A percentile compares a stretch with the other conserved stretches of the same genome.
These are phyloP conservation scores for Rattus rattus DNA, from an alignment of 2,113 vertebrate species.

Conservation along the genomic window DNA sequence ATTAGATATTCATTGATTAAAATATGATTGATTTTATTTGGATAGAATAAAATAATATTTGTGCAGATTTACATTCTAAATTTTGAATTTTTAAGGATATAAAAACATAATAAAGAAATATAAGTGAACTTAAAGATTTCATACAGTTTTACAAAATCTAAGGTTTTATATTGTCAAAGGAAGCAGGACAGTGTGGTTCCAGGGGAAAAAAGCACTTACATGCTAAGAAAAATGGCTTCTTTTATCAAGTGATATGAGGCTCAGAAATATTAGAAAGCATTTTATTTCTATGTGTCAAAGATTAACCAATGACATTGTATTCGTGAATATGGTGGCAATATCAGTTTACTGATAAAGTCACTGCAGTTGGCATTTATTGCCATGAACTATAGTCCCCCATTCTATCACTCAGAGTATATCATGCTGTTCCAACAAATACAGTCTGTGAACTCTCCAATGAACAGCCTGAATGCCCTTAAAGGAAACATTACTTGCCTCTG, in stretches of 20 bases:
- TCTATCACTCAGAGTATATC: slow-evolving; percentile 80
- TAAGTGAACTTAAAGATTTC: slow-evolving; percentile 73
- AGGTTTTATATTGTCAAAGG: slow-evolving; percentile 59
- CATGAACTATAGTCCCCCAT: slow-evolving; percentile 68
- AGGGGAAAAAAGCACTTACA: slow-evolving; percentile 77
- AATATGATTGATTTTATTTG: slow-evolving; percentile 70
- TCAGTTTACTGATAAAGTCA: slow-evolving; percentile 78
- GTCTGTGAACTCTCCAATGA: slow-evolving; percentile 78
- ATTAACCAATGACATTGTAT: slow-evolving; percentile 74
- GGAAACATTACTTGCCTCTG: slow-evolving; percentile 69
- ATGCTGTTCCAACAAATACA: slow-evolving; percentile 79
- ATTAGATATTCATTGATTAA: slow-evolving; percentile 71
- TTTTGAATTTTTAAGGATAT: slow-evolving; percentile 67
- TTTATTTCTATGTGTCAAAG: slow-evolving; percentile 75
- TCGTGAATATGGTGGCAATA: slow-evolving; percentile 67
- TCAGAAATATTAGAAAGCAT: slow-evolving; percentile 81
- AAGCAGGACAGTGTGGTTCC: background rate
- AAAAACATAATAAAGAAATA: slow-evolving; percentile 70
- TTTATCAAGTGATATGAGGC: slow-evolving; percentile 68
- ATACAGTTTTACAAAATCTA: slow-evolving; percentile 47
- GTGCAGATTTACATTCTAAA: background rate
- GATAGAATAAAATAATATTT: slow-evolving; percentile 21
- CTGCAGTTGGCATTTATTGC: slow-evolving; percentile 80
- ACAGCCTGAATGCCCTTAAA: slow-evolving; percentile 82
- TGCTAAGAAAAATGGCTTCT: slow-evolving; percentile 74